Evolutionary conservation across 1,140 invertebrate species (phyloP).

Genomic region (Sycophila sp.): DNA sequence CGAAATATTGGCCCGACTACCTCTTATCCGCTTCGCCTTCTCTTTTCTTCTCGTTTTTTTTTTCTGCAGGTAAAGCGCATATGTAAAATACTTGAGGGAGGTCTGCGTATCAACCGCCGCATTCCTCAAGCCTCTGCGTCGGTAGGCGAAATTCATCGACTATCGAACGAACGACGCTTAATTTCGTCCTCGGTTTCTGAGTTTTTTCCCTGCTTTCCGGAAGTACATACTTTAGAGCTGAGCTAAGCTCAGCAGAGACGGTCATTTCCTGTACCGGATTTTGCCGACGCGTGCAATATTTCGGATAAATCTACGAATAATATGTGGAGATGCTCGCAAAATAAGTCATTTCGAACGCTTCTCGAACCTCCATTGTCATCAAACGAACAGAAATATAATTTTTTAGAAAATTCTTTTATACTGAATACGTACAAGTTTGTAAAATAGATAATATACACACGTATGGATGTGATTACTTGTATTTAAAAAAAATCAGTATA

Average conservation of each 20-base stretch:
- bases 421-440: too few relatives aligned
- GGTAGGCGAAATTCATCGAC: conserved; percentile 11
- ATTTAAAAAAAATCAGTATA: too few relatives aligned
- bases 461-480: too few relatives aligned
- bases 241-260: too few relatives aligned
- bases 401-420: too few relatives aligned
- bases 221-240: conserved; percentile 10
- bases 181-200: neutral
- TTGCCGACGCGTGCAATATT: neutral
- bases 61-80: conserved; percentile 1
- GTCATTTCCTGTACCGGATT: neutral
- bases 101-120: neutral
- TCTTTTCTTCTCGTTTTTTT: neutral
- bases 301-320: too few relatives aligned
- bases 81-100: conserved; percentile 19
- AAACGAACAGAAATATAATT: too few relatives aligned
- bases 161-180: conserved; percentile 22
- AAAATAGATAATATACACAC: too few relatives aligned
- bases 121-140: neutral
- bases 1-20: conserved; percentile 13
- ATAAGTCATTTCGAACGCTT: too few relatives aligned
- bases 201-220: neutral
- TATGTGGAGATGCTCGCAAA: too few relatives aligned
- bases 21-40: neutral
- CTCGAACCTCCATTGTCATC: too few relatives aligned